phyloP scores from a whole-genome alignment of 2,797 vertebrate genomes.

The Pseudochaenichthys georgianus region DNA sequence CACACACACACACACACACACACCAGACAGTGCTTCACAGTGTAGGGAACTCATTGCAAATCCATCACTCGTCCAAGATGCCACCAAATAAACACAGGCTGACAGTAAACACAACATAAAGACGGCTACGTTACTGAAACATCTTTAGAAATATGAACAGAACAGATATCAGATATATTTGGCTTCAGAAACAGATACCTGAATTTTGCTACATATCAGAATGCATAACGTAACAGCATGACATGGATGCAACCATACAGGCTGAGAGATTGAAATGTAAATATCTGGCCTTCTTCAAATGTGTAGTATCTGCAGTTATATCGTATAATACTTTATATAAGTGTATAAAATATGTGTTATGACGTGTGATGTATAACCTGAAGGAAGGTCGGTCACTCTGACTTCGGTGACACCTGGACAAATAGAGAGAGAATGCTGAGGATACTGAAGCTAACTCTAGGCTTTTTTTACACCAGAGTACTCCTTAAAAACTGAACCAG shows the following conservation, averaged over 20 bases:
- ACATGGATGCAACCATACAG: conserved; percentile 50
- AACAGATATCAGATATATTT: conserved; percentile 76
- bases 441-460: background rate
- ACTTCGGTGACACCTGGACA: conserved; percentile 14
- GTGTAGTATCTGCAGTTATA: conserved; percentile 27
- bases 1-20: conserved; percentile 19
- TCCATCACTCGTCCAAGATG: conserved; percentile 38
- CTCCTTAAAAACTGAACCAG: conserved; percentile 24
- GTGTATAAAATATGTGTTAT: conserved; percentile 35
- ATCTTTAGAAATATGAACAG: conserved; percentile 62
- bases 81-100: conserved; percentile 49
- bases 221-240: conserved; percentile 69
- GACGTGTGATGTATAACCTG: conserved; percentile 26
- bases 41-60: conserved; percentile 69
- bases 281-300: conserved; percentile 18
- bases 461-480: conserved; percentile 10
- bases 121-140: conserved; percentile 50
- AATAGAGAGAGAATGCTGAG: background rate
- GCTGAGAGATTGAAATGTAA: conserved; percentile 16
- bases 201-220: conserved; percentile 78
- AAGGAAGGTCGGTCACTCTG: conserved; percentile 37
- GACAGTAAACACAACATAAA: conserved; percentile 54
- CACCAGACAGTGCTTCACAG: conserved; percentile 71
- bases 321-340: conserved; percentile 35
- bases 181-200: conserved; percentile 82